Evolutionary conservation across 2,888 invertebrate species (phyloP).

Genomic region (Chouioia cunea): DNA sequence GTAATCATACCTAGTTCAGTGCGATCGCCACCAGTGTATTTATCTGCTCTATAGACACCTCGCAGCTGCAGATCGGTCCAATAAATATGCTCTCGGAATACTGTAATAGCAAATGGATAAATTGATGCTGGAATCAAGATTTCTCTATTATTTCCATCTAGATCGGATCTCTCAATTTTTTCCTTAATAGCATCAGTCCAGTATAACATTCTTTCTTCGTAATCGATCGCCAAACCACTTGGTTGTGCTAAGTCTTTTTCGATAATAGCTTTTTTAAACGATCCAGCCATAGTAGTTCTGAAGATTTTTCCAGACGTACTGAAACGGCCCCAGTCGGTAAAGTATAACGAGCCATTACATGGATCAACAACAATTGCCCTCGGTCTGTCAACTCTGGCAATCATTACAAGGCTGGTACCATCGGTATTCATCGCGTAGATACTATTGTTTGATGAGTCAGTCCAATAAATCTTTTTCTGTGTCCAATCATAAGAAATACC

Average conservation of each 20-base stretch:
- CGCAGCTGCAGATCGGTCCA: conserved; percentile 96
- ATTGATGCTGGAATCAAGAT: conserved; percentile 89
- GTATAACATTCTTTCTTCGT: conserved; percentile 91
- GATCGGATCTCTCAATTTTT: conserved; percentile 92
- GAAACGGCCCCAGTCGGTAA: conserved; percentile 95
- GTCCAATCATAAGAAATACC: conserved; percentile 98
- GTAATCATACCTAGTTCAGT: conserved; percentile 76
- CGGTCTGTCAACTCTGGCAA: conserved; percentile 92
- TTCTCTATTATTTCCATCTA: conserved; percentile 89
- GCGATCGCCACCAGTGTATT: conserved; percentile 95
- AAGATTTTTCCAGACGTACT: conserved; percentile 95
- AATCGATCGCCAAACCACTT: conserved; percentile 95
- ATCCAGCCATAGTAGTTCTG: conserved; percentile 96
- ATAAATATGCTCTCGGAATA: conserved; percentile 91
- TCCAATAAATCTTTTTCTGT: conserved; percentile 97
- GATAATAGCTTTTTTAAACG: conserved; percentile 87
- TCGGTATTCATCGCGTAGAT: conserved; percentile 96
- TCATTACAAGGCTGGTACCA: conserved; percentile 89
- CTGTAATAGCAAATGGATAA: conserved; percentile 95
- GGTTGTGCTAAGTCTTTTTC: conserved; percentile 94
- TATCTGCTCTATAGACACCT: conserved; percentile 96
- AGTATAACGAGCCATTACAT: conserved; percentile 94
- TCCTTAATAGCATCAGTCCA: conserved; percentile 98
- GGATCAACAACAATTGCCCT: conserved; percentile 96
- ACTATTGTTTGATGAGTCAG: conserved; percentile 93